A percentile compares a stretch with the other conserved stretches of the same genome.
These are phyloP conservation scores for Cyaniris semiargus DNA, from an alignment of 2,888 invertebrate species.

Conservation along the genomic window DNA sequence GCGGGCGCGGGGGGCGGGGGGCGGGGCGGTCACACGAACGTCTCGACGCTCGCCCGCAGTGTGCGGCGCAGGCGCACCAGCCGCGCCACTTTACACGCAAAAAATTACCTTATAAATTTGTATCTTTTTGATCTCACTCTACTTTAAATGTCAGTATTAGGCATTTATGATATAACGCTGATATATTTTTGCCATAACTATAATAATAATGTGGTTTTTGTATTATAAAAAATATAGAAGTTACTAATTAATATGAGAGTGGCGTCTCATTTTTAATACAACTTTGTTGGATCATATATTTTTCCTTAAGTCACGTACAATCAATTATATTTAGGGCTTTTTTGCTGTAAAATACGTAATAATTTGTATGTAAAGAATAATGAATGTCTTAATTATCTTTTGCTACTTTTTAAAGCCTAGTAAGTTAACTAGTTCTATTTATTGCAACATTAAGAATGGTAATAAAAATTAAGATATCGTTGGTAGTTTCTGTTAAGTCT, in stretches of 20 bases:
- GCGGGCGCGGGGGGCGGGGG: background rate
- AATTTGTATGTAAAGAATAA: background rate
- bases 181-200: too few species aligned
- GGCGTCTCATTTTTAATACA: too few species aligned
- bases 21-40: slow-evolving; percentile 47
- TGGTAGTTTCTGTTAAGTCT: too few species aligned
- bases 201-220: too few species aligned
- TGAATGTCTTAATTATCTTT: background rate
- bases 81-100: slow-evolving; percentile 33
- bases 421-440: too few species aligned
- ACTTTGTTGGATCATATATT: background rate
- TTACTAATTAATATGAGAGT: too few species aligned
- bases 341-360: background rate
- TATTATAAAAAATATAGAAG: too few species aligned
- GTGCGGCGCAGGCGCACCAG: slow-evolving; percentile 38
- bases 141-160: too few species aligned
- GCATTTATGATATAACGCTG: too few species aligned
- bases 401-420: background rate
- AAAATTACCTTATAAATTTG: background rate
- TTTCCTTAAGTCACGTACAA: background rate
- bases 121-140: background rate
- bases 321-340: background rate
- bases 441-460: too few species aligned
- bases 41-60: slow-evolving; percentile 45
- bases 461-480: too few species aligned